phyloP scores from a whole-genome alignment of 2,113 vertebrate species.

The Pelvicachromis taeniatus region DNA sequence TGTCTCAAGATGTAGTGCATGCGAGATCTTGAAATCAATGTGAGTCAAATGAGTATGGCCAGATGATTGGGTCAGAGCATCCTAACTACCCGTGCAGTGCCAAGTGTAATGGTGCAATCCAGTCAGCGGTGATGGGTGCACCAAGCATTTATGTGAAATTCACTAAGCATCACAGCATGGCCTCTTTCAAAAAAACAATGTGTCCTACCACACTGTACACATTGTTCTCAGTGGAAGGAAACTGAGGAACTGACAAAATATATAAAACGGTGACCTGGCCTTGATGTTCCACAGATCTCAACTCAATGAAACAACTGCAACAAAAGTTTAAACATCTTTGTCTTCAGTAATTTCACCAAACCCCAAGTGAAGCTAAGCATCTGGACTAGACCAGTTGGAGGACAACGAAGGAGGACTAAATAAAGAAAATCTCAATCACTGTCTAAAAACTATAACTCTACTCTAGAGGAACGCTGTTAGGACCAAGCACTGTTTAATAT shows the following conservation, averaged over 20 bases:
- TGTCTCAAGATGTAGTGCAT: not conserved
- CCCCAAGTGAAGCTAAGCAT: not conserved
- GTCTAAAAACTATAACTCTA: not conserved
- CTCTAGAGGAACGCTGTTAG: not conserved
- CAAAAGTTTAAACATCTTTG: not conserved
- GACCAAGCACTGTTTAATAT: not conserved
- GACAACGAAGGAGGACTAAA: not conserved
- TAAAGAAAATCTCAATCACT: not conserved
- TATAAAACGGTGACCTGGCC: not conserved
- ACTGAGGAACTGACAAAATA: not conserved
- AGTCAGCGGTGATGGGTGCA: not conserved
- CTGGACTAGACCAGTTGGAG: not conserved
- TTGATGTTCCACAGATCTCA: not conserved
- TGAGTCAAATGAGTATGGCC: not conserved
- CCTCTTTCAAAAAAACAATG: not conserved
- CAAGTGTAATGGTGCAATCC: not conserved
- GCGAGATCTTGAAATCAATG: not conserved
- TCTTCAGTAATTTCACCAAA: not conserved
- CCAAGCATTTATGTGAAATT: not conserved
- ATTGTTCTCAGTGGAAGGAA: not conserved
- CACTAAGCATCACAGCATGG: not conserved
- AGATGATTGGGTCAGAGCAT: not conserved
- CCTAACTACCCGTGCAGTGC: not conserved
- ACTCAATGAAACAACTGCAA: not conserved
- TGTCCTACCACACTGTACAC: not conserved